phyloP scores from a whole-genome alignment of 2,888 invertebrate genomes.

The Plagodis dolabraria region DNA sequence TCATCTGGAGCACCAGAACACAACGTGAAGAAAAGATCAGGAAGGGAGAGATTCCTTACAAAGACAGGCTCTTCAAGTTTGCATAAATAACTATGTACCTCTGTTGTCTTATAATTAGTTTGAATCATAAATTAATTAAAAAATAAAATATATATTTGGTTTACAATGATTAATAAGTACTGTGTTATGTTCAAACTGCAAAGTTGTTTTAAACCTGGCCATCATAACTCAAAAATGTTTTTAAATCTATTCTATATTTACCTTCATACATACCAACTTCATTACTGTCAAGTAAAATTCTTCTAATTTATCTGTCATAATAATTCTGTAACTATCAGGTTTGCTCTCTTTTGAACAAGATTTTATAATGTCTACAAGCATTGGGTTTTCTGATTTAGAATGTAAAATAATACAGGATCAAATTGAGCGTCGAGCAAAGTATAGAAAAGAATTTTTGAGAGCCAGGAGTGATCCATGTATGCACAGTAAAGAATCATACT shows the following conservation, averaged over 20 bases:
- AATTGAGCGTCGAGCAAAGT: slow-evolving; percentile 82
- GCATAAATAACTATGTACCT: slow-evolving; percentile 61
- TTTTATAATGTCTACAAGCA: slow-evolving; percentile 53
- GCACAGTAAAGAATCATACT: slow-evolving; percentile 87
- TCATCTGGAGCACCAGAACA: slow-evolving; percentile 81
- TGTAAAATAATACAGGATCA: slow-evolving; percentile 83
- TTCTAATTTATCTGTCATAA: too few species aligned
- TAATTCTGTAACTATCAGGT: too few species aligned
- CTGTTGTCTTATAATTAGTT: slow-evolving; percentile 15
- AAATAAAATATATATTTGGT: slow-evolving; percentile 15
- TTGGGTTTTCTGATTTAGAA: slow-evolving; percentile 78
- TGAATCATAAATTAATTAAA: slow-evolving; percentile 16
- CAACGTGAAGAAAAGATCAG: slow-evolving; percentile 85
- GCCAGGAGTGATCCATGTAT: slow-evolving; percentile 88
- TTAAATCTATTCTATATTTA: too few species aligned
- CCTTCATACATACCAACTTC: too few species aligned
- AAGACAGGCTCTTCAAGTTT: slow-evolving; percentile 89
- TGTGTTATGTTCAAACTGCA: background rate
- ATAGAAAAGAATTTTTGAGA: slow-evolving; percentile 88
- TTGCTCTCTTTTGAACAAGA: background rate
- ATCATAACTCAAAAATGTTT: background rate
- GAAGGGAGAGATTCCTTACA: slow-evolving; percentile 90
- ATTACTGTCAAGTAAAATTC: too few species aligned
- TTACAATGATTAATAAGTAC: background rate
- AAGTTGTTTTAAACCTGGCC: slow-evolving; percentile 9